A percentile compares a stretch with the other conserved stretches of the same genome.
Conservation (phyloP, 2,797 vertebrate species). For the Graptemys geographica region DNA sequence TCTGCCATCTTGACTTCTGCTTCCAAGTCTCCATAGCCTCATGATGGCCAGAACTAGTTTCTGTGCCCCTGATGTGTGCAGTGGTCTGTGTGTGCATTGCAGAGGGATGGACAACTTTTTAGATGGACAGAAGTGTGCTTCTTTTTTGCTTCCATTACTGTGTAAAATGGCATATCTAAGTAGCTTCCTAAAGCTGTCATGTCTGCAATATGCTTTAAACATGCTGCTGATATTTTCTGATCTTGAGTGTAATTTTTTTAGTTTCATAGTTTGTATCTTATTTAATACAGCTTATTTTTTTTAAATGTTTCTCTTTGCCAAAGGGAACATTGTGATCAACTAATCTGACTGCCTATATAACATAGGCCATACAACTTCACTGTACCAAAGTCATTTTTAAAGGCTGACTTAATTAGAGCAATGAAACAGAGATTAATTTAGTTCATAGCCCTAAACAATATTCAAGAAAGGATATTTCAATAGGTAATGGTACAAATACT, state of each 20-base stretch:
- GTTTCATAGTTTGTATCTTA: neutral
- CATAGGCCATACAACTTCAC: neutral
- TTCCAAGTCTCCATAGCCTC: neutral
- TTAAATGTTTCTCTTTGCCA: neutral
- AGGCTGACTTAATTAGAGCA: neutral
- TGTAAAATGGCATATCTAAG: neutral
- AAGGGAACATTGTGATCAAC: neutral
- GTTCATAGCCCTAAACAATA: neutral
- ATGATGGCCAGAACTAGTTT: no score
- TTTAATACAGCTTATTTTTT: neutral
- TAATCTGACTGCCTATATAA: neutral
- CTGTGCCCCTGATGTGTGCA: neutral
- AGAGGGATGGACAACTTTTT: neutral
- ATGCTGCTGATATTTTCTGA: constrained; percentile 29
- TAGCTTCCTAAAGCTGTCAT: neutral
- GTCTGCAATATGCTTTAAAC: neutral
- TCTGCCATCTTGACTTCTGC: neutral
- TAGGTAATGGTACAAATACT: neutral
- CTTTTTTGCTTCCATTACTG: neutral
- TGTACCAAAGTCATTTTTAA: neutral
- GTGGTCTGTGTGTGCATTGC: neutral
- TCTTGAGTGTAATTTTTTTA: neutral
- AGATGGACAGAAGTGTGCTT: neutral
- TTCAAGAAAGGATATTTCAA: neutral
- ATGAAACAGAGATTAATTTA: constrained; percentile 8